These are phyloP conservation scores for Quadroppia sp. DNA, from an alignment of 2,888 invertebrate species.

Conservation along the genomic window DNA sequence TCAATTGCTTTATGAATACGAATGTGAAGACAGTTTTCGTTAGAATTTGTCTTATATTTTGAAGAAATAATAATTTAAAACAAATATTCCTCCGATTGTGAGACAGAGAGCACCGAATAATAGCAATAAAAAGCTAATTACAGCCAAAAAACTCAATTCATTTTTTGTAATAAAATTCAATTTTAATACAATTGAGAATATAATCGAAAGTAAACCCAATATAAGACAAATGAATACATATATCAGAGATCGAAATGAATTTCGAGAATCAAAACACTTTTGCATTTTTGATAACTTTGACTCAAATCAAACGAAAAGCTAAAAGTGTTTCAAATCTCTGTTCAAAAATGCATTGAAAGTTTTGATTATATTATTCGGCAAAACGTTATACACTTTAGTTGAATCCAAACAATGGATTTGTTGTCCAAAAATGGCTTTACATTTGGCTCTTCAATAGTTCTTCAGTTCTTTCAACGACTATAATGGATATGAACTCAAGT, in stretches of 20 bases:
- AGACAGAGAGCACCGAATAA: neutral
- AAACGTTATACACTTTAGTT: neutral
- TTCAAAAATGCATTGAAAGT: neutral
- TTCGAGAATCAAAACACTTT: conserved; percentile 4
- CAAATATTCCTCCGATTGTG: neutral
- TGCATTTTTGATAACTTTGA: neutral
- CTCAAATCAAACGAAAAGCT: no score
- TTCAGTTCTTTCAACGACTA: neutral
- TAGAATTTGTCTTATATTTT: no score
- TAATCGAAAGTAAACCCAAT: neutral
- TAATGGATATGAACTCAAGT: neutral
- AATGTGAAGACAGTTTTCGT: no score
- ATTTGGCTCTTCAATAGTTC: no score
- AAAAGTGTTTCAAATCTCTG: neutral
- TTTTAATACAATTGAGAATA: neutral
- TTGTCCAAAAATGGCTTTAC: neutral
- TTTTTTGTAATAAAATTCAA: neutral
- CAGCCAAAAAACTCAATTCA: conserved; percentile 2
- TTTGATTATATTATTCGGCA: neutral
- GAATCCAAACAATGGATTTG: neutral
- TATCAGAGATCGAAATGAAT: neutral
- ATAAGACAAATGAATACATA: neutral
- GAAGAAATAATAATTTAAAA: conserved; percentile 1
- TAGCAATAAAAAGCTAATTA: conserved; percentile 12
- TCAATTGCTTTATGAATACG: no score